Conservation (phyloP, 2,888 invertebrate species). For the Pandemis corylana region DNA sequence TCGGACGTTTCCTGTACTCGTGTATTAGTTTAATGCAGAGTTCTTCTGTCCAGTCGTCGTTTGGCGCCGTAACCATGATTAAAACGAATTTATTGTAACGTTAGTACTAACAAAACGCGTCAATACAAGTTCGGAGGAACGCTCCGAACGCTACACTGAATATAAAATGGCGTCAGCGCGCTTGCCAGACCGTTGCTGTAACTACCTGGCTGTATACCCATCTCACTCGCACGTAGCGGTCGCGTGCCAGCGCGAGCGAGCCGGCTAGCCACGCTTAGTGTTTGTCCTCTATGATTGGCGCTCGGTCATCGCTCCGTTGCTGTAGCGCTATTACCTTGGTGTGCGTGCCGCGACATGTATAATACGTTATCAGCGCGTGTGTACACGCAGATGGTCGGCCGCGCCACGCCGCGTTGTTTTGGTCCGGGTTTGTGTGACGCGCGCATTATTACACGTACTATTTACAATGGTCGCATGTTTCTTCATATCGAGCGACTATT, state of each 20-base stretch:
- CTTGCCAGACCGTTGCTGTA: conserved; percentile 35
- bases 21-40: conserved; percentile 57
- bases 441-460: conserved; percentile 17
- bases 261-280: conserved; percentile 15
- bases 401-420: conserved; percentile 15
- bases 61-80: conserved; percentile 48
- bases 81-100: conserved; percentile 13
- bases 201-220: conserved; percentile 30
- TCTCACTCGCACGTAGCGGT: conserved; percentile 5
- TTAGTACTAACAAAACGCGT: conserved; percentile 51
- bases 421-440: conserved; percentile 16
- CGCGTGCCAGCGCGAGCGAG: conserved; percentile 7
- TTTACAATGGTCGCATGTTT: background rate
- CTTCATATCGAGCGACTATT: background rate
- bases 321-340: conserved; percentile 33
- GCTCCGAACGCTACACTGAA: conserved; percentile 54
- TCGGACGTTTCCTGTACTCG: conserved; percentile 53
- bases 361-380: conserved; percentile 19
- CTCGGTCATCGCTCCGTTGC: conserved; percentile 39
- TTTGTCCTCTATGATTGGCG: conserved; percentile 39
- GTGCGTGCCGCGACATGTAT: conserved; percentile 19
- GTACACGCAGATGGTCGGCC: conserved; percentile 9
- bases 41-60: conserved; percentile 56
- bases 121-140: conserved; percentile 55
- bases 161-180: conserved; percentile 54